Conservation (phyloP, 2,888 invertebrate genomes). For the Lymantria dispar region DNA sequence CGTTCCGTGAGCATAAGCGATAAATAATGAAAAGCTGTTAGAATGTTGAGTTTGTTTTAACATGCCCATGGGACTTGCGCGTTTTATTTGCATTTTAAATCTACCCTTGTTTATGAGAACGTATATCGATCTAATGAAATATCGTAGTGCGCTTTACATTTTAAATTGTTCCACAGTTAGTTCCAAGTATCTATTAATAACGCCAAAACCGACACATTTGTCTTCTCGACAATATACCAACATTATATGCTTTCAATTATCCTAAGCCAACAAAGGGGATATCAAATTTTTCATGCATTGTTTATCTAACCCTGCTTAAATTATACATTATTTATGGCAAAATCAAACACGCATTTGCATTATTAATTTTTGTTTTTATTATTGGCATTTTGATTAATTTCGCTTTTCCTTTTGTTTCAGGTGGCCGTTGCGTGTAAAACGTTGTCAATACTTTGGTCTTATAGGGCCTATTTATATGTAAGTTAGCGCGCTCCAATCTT, state of each 20-base stretch:
- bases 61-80: constrained; percentile 70
- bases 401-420: constrained; percentile 83
- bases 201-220: constrained; percentile 26
- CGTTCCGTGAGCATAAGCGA: constrained; percentile 69
- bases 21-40: constrained; percentile 77
- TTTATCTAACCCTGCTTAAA: constrained; percentile 32
- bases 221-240: constrained; percentile 23
- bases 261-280: constrained; percentile 29
- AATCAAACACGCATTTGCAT: constrained; percentile 39
- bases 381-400: constrained; percentile 82
- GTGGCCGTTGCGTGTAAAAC: constrained; percentile 70
- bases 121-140: constrained; percentile 55
- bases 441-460: constrained; percentile 64
- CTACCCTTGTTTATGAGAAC: constrained; percentile 65
- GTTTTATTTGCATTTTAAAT: constrained; percentile 76
- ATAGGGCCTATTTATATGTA: constrained; percentile 30
- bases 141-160: constrained; percentile 35
- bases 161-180: constrained; percentile 33
- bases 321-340: constrained; percentile 23
- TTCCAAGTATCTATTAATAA: constrained; percentile 28
- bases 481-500: constrained; percentile 49
- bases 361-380: constrained; percentile 55
- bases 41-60: constrained; percentile 75
- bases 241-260: constrained; percentile 32
- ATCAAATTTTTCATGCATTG: constrained; percentile 27